Evolutionary conservation across 2,797 vertebrate genomes (phyloP).

Genomic region (Pyrocephalus nanus): DNA sequence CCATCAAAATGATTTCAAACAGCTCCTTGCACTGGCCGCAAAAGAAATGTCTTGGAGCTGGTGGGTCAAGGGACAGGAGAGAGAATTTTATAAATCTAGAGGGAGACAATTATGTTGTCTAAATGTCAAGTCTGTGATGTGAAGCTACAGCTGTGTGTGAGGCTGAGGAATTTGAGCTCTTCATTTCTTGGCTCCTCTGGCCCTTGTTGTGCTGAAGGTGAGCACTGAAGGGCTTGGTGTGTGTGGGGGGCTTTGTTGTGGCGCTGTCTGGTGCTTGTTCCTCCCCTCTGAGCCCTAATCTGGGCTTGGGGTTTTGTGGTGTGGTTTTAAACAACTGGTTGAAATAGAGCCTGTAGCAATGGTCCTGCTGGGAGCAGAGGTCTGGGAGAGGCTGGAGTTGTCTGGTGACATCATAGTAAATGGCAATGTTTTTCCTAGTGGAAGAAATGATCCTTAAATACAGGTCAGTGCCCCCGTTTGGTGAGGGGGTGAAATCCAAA

Average conservation of each 20-base stretch:
- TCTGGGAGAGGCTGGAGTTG: neutral
- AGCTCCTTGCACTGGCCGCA: neutral
- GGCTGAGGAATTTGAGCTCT: neutral
- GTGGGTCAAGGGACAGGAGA: neutral
- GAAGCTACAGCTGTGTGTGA: neutral
- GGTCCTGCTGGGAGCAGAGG: neutral
- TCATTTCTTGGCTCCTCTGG: neutral
- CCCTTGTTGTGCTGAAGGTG: neutral
- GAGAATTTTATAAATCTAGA: neutral
- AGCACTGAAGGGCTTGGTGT: neutral
- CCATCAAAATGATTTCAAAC: neutral
- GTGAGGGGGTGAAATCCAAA: accelerated
- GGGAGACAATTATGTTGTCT: neutral
- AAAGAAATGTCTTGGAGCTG: neutral
- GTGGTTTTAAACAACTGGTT: neutral
- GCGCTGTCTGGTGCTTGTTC: neutral
- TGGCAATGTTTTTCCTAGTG: neutral
- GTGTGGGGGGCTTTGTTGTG: accelerated
- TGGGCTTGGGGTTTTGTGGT: neutral
- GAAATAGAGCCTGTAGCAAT: neutral
- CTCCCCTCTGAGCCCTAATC: neutral
- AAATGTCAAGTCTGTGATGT: neutral
- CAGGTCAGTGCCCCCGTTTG: accelerated
- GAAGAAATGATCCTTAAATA: neutral
- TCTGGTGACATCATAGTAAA: neutral